Percentiles rank a stretch among this genome's conserved stretches.
Evolutionary conservation across 2,888 invertebrate genomes (phyloP).

Genomic region (Carterocephalus palaemon): DNA sequence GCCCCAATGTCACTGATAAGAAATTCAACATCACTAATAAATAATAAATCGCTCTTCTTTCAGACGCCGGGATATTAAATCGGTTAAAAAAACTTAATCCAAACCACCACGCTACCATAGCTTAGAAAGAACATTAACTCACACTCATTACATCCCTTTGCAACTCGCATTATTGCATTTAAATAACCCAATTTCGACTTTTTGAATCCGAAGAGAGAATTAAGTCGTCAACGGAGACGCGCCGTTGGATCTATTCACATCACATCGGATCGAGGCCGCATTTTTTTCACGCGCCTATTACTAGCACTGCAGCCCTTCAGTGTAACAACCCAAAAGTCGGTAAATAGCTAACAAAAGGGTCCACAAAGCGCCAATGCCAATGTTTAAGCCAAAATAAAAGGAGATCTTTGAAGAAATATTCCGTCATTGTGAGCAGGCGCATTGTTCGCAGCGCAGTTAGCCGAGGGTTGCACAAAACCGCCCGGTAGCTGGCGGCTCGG

Average conservation of each 20-base stretch:
- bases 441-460: constrained; percentile 50
- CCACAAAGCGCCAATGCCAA: constrained; percentile 72
- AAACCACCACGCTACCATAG: too few species aligned
- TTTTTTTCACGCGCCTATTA: constrained; percentile 49
- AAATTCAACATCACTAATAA: too few species aligned
- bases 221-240: constrained; percentile 38
- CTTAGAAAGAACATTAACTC: too few species aligned
- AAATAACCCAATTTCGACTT: constrained; percentile 31
- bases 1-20: too few species aligned
- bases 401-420: constrained; percentile 60
- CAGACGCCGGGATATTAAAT: too few species aligned
- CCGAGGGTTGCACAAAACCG: constrained; percentile 72
- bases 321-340: constrained; percentile 73
- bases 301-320: constrained; percentile 55
- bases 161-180: constrained; percentile 17
- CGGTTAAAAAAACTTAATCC: too few species aligned
- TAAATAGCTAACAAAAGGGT: constrained; percentile 70
- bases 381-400: constrained; percentile 74
- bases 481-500: constrained; percentile 67
- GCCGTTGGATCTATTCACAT: constrained; percentile 53
- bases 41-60: too few species aligned
- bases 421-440: constrained; percentile 56
- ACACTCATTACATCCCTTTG: constrained; percentile 14
- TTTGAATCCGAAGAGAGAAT: constrained; percentile 34
- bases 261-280: constrained; percentile 49